Evolutionary conservation across 35 echinoderm and acorn worm species (phyloP).

Genomic region (Hemicentrotus pulcherrimus): DNA sequence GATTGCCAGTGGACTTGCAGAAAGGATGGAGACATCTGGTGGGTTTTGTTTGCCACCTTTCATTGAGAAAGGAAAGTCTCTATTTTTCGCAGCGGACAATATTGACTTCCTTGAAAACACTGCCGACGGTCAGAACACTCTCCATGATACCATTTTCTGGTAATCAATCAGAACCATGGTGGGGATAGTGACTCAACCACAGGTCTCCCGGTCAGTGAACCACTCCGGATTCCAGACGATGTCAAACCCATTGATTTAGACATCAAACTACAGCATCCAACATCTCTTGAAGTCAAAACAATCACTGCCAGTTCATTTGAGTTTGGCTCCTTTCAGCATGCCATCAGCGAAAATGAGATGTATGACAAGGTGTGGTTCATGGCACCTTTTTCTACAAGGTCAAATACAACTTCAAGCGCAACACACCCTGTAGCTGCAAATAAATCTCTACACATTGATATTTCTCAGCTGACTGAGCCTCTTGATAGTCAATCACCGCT

Average conservation of each 20-base stretch:
- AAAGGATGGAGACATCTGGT: constrained; percentile 53
- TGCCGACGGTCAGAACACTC: constrained; percentile 62
- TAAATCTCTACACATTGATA: neutral
- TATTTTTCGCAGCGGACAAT: constrained; percentile 58
- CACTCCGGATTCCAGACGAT: neutral
- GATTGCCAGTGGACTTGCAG: constrained; percentile 49
- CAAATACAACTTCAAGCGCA: neutral
- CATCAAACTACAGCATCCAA: neutral
- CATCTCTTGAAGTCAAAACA: neutral
- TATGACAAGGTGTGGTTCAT: constrained; percentile 38
- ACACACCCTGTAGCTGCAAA: neutral
- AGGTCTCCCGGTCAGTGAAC: neutral
- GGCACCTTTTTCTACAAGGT: neutral
- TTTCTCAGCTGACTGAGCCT: too few relatives aligned
- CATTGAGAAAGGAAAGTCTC: constrained; percentile 50
- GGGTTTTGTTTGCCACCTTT: constrained; percentile 49
- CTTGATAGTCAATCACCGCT: too few relatives aligned
- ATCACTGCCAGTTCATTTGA: neutral
- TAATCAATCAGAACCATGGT: constrained; percentile 44
- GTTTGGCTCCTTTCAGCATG: neutral
- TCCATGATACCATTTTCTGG: constrained; percentile 59
- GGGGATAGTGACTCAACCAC: neutral
- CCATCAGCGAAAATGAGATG: neutral
- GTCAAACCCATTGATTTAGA: neutral
- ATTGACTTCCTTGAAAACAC: constrained; percentile 69